Base-by-base conservation (phyloP, 2,113 vertebrate species). In the Cathartes aura region DNA sequence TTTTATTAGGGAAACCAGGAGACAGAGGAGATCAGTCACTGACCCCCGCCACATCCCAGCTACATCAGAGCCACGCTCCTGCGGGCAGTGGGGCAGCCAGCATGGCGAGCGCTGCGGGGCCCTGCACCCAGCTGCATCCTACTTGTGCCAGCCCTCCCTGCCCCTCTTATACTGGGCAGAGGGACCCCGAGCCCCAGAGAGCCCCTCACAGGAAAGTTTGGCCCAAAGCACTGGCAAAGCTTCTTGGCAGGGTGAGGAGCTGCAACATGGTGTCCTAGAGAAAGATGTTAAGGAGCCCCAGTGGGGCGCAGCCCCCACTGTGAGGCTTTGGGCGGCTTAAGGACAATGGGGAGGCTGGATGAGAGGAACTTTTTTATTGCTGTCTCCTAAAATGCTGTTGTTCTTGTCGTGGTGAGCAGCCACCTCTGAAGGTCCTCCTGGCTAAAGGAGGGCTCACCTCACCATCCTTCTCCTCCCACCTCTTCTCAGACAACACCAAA, bases 271-370 rank as follows among this genome's bases (percentile, higher is more conserved):
- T 14, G 26, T 48, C 66, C 64, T 30, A 85, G 38, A 32, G 43
- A 47, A 55, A 47, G 64, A 63, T 6, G 13, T 8, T 24, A 20
- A 45, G 47, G 45, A 87, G 27, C 11, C 40, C 24, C 50, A 45
- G 26, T 3, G 4, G 40, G 38, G 30, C 2, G 1, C 17, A 90
- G 52, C 15, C 15, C 8, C 0, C 8, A 15, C 2, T 1, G 1
- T 0, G 3, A 62, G 85, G 79, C 30, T 64, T 93, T 80, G 24
- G 40, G 47, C 86, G 62, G 43, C 34, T 80, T 86, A 72, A 43
- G 21, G 13, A 38, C 9, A 42, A 52, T 0, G 13, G 21, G 12
- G 16, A 76, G 6, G 34, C 29, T 48, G 34, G 36, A 32, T 52
- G 32, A 93, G 34, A 94, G 55, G 2, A 66, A 63, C 32, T 15